Evolutionary conservation across 2,797 vertebrate genomes (phyloP).

Genomic region (Scolopax rusticola): DNA sequence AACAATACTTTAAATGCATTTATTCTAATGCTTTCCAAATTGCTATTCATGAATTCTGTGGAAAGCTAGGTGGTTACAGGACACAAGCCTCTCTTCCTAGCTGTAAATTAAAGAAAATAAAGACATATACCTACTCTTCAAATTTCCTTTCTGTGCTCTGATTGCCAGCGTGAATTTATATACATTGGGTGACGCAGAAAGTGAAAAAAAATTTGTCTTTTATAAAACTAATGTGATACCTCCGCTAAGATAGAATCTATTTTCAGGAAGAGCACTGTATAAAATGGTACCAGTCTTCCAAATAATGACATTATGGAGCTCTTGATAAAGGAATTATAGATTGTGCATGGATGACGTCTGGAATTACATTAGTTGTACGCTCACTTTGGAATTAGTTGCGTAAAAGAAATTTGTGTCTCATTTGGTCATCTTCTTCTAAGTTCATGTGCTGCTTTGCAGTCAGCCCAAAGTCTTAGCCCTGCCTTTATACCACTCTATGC

Average conservation of each 20-base stretch:
- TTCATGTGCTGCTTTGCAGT: background rate
- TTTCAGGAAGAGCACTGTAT: background rate
- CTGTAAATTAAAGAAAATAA: background rate
- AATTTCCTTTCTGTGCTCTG: background rate
- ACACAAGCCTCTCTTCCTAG: background rate
- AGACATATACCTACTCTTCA: background rate
- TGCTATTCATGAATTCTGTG: background rate
- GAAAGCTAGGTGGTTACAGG: background rate
- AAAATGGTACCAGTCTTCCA: background rate
- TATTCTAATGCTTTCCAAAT: background rate
- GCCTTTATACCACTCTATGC: background rate
- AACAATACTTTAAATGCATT: background rate
- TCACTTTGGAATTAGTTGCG: background rate
- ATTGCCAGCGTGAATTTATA: background rate
- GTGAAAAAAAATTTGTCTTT: background rate
- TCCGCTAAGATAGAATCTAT: background rate
- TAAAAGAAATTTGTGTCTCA: background rate
- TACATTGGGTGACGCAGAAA: background rate
- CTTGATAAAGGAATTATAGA: background rate
- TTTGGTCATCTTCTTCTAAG: background rate
- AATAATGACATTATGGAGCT: background rate
- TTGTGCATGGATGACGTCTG: background rate
- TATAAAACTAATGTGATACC: background rate
- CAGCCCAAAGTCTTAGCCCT: background rate
- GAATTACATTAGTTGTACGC: background rate